Percentiles rank a stretch among this genome's conserved stretches.
Conservation (phyloP, 2,797 vertebrate species). For the Labeo calbasu region DNA sequence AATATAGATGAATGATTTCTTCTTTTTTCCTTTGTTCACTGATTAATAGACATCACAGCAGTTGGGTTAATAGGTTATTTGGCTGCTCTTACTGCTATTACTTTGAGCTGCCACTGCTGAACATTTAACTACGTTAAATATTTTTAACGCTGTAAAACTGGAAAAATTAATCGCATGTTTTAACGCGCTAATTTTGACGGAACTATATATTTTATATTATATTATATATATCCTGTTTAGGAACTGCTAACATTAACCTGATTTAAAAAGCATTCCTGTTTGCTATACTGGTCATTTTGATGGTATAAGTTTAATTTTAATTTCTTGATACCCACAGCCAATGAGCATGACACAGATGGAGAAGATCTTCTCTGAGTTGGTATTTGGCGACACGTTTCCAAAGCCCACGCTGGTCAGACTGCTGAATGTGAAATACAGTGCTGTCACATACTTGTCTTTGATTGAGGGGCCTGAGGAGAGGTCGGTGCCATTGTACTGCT, state of each 20-base stretch:
- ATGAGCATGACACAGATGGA: constrained; percentile 99
- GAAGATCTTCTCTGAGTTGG: constrained; percentile 99
- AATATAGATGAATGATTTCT: too few relatives aligned
- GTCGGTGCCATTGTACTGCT: constrained; percentile 96
- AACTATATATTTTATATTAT: too few relatives aligned
- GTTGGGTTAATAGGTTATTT: too few relatives aligned
- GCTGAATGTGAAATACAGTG: constrained; percentile 99
- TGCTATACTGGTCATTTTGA: neutral
- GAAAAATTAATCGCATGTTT: too few relatives aligned
- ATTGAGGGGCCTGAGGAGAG: constrained; percentile 95
- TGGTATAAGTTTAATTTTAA: neutral
- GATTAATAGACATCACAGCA: too few relatives aligned
- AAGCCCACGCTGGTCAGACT: constrained; percentile 99
- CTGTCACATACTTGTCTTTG: constrained; percentile 99
- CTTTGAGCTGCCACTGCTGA: too few relatives aligned
- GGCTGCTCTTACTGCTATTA: too few relatives aligned
- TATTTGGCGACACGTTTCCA: constrained; percentile 98
- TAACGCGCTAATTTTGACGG: too few relatives aligned
- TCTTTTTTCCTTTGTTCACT: too few relatives aligned
- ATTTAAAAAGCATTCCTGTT: neutral
- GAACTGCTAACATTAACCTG: neutral
- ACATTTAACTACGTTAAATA: too few relatives aligned
- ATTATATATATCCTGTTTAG: too few relatives aligned
- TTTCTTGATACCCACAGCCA: constrained; percentile 88
- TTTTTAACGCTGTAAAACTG: too few relatives aligned